phyloP scores from a whole-genome alignment of 2,888 invertebrate species.

The Athrips mouffetella region DNA sequence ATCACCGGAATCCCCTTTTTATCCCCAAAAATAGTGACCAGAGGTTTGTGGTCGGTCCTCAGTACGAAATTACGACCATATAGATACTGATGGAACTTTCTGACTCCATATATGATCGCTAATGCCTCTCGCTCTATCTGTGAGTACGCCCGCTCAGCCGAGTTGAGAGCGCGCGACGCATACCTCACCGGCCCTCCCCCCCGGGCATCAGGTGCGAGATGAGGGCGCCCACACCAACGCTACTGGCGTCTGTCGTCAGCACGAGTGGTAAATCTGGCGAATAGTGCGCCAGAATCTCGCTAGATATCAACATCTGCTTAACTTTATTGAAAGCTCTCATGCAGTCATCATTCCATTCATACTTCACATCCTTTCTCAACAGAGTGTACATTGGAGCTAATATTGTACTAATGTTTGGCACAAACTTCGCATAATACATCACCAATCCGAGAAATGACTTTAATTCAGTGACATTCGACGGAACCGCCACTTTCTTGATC shows the following conservation, averaged over 20 bases:
- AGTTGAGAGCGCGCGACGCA: conserved; percentile 15
- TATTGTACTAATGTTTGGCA: conserved; percentile 20
- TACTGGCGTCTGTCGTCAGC: conserved; percentile 21
- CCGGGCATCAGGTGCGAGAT: conserved; percentile 15
- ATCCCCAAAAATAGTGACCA: conserved; percentile 22
- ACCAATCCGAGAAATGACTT: conserved; percentile 24
- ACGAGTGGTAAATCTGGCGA: conserved; percentile 14
- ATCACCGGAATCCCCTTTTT: conserved; percentile 22
- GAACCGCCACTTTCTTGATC: conserved; percentile 14
- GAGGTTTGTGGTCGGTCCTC: conserved; percentile 21
- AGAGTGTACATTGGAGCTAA: conserved; percentile 19
- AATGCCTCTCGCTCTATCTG: conserved; percentile 21
- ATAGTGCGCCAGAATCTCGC: conserved; percentile 21
- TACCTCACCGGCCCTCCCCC: conserved; percentile 16
- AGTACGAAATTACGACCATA: conserved; percentile 18
- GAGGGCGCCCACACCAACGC: conserved; percentile 19
- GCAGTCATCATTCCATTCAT: conserved; percentile 12
- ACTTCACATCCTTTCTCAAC: conserved; percentile 14
- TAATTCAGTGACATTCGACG: conserved; percentile 23
- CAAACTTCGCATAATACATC: conserved; percentile 27
- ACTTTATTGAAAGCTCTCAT: conserved; percentile 13
- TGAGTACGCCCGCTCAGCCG: conserved; percentile 10
- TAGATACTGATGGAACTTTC: conserved; percentile 21
- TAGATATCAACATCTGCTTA: conserved; percentile 10
- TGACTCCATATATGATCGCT: conserved; percentile 18